phyloP scores from a whole-genome alignment of 2,888 invertebrate genomes.

The Polydrusus tereticollis region DNA sequence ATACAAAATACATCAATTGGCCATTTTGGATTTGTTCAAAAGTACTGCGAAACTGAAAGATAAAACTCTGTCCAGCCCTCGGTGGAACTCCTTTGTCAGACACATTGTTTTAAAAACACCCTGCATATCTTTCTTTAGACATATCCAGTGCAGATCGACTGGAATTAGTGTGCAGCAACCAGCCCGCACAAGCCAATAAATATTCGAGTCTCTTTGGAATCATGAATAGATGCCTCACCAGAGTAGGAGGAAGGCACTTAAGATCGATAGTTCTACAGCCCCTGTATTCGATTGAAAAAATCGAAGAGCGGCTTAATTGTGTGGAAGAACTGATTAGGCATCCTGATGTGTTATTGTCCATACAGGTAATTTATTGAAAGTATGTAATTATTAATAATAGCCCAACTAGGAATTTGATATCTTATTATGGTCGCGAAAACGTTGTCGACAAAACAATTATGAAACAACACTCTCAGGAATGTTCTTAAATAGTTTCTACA shows the following conservation, averaged over 20 bases:
- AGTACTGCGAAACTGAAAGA: no score
- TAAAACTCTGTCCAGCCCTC: no score
- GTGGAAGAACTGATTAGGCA: conserved; percentile 82
- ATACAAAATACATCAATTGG: no score
- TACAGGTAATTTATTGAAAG: conserved; percentile 64
- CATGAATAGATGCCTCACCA: conserved; percentile 78
- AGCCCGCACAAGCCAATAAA: conserved; percentile 63
- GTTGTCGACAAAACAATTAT: no score
- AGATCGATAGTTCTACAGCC: conserved; percentile 87
- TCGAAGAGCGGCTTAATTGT: conserved; percentile 79
- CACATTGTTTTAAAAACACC: background rate
- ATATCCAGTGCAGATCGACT: conserved; percentile 83
- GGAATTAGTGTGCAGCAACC: conserved; percentile 74
- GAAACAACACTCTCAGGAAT: no score
- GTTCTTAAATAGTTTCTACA: no score
- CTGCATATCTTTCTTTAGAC: conserved; percentile 71
- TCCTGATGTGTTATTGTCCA: conserved; percentile 73
- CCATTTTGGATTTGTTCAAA: no score
- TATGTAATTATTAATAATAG: background rate
- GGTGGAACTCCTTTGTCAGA: background rate
- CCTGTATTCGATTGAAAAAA: conserved; percentile 75
- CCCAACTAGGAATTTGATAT: no score
- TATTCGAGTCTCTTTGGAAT: conserved; percentile 74
- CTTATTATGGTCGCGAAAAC: no score
- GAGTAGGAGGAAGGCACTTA: conserved; percentile 82